A percentile compares a stretch with the other conserved stretches of the same genome.
Evolutionary conservation across 2,888 invertebrate species (phyloP).

Genomic region (Ornithoptera alexandrae): DNA sequence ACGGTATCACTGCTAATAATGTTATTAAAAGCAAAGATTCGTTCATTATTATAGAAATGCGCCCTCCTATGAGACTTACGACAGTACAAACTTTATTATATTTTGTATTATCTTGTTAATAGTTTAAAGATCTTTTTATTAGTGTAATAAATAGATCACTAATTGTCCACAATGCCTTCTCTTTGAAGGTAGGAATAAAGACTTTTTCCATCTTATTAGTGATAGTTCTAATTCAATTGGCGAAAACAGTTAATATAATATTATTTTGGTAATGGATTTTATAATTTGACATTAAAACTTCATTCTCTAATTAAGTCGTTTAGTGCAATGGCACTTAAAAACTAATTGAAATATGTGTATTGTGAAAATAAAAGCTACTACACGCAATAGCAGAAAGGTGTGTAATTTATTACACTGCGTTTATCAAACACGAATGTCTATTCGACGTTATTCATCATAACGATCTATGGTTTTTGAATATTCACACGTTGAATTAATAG

Average conservation of each 20-base stretch:
- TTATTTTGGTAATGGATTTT: not conserved
- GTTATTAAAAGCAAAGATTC: too few species aligned
- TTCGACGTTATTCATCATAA: constrained; percentile 24
- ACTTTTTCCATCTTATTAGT: too few species aligned
- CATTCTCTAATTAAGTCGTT: not conserved
- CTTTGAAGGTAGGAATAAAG: too few species aligned
- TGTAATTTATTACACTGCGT: constrained; percentile 29
- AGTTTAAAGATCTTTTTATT: too few species aligned
- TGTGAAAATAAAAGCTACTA: constrained; percentile 19
- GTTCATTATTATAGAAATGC: too few species aligned
- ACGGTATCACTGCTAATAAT: too few species aligned
- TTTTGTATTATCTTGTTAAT: too few species aligned
- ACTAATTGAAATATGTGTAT: constrained; percentile 23
- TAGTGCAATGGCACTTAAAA: not conserved
- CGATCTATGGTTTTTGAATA: constrained; percentile 12
- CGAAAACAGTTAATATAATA: not conserved
- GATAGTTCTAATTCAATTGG: not conserved
- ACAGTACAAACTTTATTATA: too few species aligned
- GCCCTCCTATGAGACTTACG: too few species aligned
- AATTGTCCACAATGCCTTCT: too few species aligned
- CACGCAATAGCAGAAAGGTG: constrained; percentile 23
- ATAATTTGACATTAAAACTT: not conserved
- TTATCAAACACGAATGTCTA: constrained; percentile 25
- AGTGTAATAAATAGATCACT: too few species aligned
- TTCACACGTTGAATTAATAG: not conserved